These are phyloP conservation scores for Phyllotis vaccarum DNA, from an alignment of 2,797 vertebrate species.

Conservation along the genomic window DNA sequence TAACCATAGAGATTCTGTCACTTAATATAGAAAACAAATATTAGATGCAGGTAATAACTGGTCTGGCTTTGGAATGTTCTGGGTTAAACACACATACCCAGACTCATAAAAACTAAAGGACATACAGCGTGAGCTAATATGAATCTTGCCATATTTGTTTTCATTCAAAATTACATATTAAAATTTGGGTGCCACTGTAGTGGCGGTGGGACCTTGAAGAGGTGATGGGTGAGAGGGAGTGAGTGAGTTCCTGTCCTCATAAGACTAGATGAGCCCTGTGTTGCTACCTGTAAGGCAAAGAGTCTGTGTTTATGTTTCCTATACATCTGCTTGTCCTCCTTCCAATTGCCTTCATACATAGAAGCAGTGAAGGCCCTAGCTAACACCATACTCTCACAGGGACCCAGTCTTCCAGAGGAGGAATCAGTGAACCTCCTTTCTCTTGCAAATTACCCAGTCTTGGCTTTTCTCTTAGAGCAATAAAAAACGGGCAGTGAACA, in stretches of 20 bases:
- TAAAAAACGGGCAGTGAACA: too few relatives aligned
- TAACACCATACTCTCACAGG: too few relatives aligned
- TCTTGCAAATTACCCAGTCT: not conserved
- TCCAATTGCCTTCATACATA: not conserved
- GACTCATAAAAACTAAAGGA: not conserved
- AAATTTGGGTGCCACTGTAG: too few relatives aligned
- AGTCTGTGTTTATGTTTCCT: not conserved
- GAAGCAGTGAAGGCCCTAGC: not conserved
- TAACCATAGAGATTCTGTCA: conserved; percentile 41
- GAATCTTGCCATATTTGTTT: not conserved
- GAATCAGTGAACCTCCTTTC: not conserved
- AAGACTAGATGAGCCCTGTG: not conserved
- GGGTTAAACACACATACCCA: conserved; percentile 8
- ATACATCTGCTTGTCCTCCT: too few relatives aligned
- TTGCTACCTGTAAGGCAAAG: not conserved
- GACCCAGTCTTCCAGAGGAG: not conserved
- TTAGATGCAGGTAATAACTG: not conserved
- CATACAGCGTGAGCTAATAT: not conserved
- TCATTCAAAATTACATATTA: not conserved
- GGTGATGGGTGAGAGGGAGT: too few relatives aligned
- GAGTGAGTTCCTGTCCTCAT: not conserved
- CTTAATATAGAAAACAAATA: not conserved
- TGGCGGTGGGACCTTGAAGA: fast-evolving
- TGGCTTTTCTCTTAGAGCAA: not conserved
- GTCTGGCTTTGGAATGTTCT: not conserved